These are phyloP conservation scores for Bombus picipes DNA, from an alignment of 1,140 invertebrate species.

Conservation along the genomic window DNA sequence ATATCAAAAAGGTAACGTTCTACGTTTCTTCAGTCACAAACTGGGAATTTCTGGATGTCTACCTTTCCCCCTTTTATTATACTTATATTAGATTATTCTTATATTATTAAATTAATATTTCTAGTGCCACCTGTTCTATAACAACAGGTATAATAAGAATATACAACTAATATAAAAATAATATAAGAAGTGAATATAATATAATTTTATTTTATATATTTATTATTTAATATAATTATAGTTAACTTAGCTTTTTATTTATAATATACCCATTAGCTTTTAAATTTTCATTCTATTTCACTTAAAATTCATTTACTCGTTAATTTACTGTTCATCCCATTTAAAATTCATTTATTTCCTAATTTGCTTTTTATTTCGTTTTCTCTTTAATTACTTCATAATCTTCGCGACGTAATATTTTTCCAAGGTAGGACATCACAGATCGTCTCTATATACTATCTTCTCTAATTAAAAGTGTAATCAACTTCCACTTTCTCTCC, in stretches of 20 bases:
- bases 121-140: too few relatives aligned
- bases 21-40: neutral
- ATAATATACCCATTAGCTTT: neutral
- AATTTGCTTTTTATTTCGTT: neutral
- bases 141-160: too few relatives aligned
- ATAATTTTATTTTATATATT: too few relatives aligned
- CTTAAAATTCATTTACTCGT: neutral
- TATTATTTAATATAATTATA: too few relatives aligned
- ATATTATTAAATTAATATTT: neutral
- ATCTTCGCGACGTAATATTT: neutral
- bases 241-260: neutral
- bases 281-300: neutral
- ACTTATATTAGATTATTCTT: neutral
- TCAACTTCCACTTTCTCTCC: neutral
- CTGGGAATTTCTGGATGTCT: neutral
- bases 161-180: too few relatives aligned
- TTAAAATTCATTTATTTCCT: neutral
- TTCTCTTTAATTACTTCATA: neutral
- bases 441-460: neutral
- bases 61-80: too few relatives aligned
- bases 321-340: neutral
- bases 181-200: too few relatives aligned
- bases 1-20: neutral
- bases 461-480: neutral
- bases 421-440: neutral